Base-by-base conservation (phyloP, 2,888 invertebrate genomes). In the Beris morrisii region DNA sequence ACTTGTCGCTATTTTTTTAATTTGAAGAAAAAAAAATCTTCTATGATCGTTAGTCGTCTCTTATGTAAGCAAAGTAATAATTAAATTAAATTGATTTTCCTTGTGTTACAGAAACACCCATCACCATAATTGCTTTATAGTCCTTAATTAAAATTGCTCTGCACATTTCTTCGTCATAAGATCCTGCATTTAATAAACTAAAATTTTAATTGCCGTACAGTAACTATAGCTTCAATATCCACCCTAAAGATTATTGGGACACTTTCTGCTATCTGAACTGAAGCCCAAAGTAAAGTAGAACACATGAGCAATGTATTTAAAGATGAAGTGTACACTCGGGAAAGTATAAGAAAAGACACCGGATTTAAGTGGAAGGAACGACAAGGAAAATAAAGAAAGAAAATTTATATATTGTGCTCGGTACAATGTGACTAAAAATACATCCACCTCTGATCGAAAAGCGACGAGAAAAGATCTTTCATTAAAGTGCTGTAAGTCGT, bases 371-470 rank as follows among this genome's bases (percentile, higher is more conserved):
- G 9, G 28, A 52, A 22, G n/a, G 9, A 52, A 22, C 22, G 15
- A 22, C 52, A 52, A 52, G 15, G 28, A 52, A 22, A 13, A 48
- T 6, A 6, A 48, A 48, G 48, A 9, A 22, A 22, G 22, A 22
- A 22, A 38, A 38, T 38, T 38, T 38, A 38, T 38, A 7, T 38
- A 38, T 38, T 38, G 38, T 38, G 38, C 38, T 30, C 31, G 54
- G 13, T 54, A 54, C 32, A 43, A 13, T 56, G 56, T 15, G 22
- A 13, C 56, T 56, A 56, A 56, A 56, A 56, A 56, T 56, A 56
- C 31, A 12, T 56, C 44, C 48, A 48, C 48, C 48, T 48, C 56
- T 56, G 15, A 38, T 32, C 38, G 44, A 55, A 22, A 53, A 28
- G 12, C 53, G 28, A 53, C 52, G 28, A 3, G 15, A 52, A 28